Conservation (phyloP, 2,888 invertebrate genomes). For the Epirrhoe alternata region DNA sequence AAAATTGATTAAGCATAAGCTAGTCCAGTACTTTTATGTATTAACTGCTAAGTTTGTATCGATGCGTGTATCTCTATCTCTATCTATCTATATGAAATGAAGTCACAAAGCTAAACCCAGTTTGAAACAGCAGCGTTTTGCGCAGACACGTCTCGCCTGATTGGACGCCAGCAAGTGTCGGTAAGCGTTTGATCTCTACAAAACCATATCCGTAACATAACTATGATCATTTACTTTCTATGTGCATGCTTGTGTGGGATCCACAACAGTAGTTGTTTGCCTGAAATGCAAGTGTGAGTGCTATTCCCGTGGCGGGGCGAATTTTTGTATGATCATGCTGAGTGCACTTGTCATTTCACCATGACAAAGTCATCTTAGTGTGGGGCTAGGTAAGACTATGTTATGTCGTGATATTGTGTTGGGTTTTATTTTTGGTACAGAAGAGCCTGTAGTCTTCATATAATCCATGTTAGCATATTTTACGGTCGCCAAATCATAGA, state of each 20-base stretch:
- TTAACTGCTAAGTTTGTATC: background rate
- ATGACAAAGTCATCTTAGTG: too few relatives aligned
- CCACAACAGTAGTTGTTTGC: too few relatives aligned
- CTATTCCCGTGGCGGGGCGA: too few relatives aligned
- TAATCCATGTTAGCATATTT: background rate
- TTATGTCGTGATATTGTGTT: too few relatives aligned
- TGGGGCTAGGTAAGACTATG: too few relatives aligned
- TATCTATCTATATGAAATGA: constrained; percentile 8
- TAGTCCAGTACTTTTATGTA: too few relatives aligned
- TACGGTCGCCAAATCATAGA: background rate
- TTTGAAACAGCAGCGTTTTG: constrained; percentile 6
- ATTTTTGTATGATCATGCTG: too few relatives aligned
- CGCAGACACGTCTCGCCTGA: constrained; percentile 15
- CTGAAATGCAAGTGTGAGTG: too few relatives aligned
- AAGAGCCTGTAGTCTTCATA: background rate
- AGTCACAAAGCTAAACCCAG: constrained; percentile 10
- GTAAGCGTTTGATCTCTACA: background rate
- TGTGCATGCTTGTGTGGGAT: too few relatives aligned
- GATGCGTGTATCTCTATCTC: background rate
- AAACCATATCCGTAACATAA: background rate
- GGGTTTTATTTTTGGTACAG: too few relatives aligned
- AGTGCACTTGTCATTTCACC: too few relatives aligned
- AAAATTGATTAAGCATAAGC: too few relatives aligned
- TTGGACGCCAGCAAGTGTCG: constrained; percentile 5
- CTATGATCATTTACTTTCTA: background rate